Conservation (phyloP, 2,113 vertebrate species). For the Xiphophorus maculatus region DNA sequence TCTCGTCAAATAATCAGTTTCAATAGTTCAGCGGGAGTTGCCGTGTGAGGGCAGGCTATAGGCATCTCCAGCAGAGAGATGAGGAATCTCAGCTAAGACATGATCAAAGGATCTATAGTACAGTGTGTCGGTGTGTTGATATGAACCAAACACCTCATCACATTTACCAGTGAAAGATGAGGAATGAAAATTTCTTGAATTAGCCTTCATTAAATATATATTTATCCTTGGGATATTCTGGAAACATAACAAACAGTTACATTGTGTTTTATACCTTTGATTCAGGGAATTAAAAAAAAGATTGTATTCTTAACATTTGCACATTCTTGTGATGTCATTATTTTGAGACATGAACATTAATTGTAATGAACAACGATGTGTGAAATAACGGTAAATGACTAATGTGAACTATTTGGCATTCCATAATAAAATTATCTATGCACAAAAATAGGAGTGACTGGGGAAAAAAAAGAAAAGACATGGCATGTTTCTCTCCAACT, state of each 20-base stretch:
- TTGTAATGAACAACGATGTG: too few relatives aligned
- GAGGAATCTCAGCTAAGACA: constrained; percentile 44
- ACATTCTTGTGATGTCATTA: too few relatives aligned
- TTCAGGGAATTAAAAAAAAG: too few relatives aligned
- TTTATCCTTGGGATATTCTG: background rate
- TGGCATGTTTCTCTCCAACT: too few relatives aligned
- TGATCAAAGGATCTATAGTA: constrained; percentile 62
- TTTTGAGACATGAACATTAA: too few relatives aligned
- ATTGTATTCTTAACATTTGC: too few relatives aligned
- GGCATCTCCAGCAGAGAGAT: constrained; percentile 42
- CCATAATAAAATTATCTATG: too few relatives aligned
- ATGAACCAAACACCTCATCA: constrained; percentile 28
- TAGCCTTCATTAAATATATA: constrained; percentile 3
- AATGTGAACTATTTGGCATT: too few relatives aligned
- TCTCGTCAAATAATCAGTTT: constrained; percentile 59
- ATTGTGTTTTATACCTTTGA: too few relatives aligned
- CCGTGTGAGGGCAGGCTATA: constrained; percentile 55
- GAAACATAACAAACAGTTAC: background rate
- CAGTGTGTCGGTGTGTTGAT: constrained; percentile 33
- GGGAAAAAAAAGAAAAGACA: too few relatives aligned
- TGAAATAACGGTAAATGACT: too few relatives aligned
- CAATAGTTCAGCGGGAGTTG: constrained; percentile 53
- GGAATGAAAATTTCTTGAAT: constrained; percentile 17
- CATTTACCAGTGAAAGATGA: constrained; percentile 13
- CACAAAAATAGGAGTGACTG: too few relatives aligned